Evolutionary conservation across 2,888 invertebrate genomes (phyloP).

Genomic region (Steromphala cineraria): DNA sequence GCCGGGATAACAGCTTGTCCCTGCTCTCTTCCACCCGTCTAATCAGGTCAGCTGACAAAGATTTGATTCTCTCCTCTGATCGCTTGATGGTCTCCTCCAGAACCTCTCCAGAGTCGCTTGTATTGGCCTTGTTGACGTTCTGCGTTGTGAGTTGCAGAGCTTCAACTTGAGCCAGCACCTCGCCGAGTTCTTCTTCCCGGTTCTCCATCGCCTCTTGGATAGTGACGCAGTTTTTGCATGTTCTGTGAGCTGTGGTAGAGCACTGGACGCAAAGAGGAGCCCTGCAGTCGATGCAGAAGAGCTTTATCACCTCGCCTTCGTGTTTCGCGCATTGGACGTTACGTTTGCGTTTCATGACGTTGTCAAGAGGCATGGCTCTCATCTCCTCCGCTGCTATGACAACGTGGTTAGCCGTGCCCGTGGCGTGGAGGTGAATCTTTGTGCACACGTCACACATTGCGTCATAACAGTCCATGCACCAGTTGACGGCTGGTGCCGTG

Average conservation of each 20-base stretch:
- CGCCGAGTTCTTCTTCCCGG: conserved; percentile 44
- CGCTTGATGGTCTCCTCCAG: conserved; percentile 54
- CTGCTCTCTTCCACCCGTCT: conserved; percentile 53
- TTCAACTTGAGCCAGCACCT: conserved; percentile 18
- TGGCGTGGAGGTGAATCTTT: conserved; percentile 57
- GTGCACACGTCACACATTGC: conserved; percentile 57
- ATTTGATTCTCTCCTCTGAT: conserved; percentile 52
- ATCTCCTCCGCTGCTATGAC: conserved; percentile 54
- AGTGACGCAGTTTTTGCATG: conserved; percentile 60
- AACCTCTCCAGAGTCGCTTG: conserved; percentile 4
- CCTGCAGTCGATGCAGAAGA: conserved; percentile 60
- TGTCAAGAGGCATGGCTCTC: conserved; percentile 52
- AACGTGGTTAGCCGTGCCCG: conserved; percentile 52
- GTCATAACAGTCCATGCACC: conserved; percentile 65
- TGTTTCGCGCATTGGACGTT: conserved; percentile 56
- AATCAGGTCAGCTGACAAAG: conserved; percentile 49
- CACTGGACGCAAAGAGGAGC: conserved; percentile 62
- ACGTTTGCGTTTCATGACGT: conserved; percentile 54
- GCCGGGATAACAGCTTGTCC: conserved; percentile 45
- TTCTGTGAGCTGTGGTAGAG: conserved; percentile 52
- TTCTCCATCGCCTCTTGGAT: conserved; percentile 55
- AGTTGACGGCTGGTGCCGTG: conserved; percentile 45
- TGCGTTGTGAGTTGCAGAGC: conserved; percentile 11
- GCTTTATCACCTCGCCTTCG: conserved; percentile 47
- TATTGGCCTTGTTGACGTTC: neutral